Evolutionary conservation across 1,140 invertebrate species (phyloP).

Genomic region (Zaprionus gabonicus): DNA sequence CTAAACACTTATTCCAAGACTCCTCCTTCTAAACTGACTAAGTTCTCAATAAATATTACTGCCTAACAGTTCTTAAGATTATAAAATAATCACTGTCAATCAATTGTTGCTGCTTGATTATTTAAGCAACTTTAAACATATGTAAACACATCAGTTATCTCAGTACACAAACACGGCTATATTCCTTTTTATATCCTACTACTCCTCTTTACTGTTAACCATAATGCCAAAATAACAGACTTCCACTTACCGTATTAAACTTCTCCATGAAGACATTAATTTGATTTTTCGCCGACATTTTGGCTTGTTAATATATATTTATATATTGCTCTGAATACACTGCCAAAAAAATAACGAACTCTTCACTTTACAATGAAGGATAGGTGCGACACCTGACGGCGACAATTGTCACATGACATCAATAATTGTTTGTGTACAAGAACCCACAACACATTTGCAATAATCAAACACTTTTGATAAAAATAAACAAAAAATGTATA

Average conservation of each 20-base stretch:
- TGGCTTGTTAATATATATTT: neutral
- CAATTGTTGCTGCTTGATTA: too few species aligned
- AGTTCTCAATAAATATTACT: too few species aligned
- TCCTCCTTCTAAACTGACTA: too few species aligned
- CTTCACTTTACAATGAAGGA: neutral
- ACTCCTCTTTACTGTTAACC: too few species aligned
- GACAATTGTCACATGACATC: slow-evolving; percentile 41
- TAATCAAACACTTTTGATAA: neutral
- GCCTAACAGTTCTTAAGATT: too few species aligned
- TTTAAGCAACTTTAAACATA: too few species aligned
- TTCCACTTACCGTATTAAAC: slow-evolving; percentile 82
- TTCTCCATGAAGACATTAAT: slow-evolving; percentile 84
- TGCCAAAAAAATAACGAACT: neutral
- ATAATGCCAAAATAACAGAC: neutral
- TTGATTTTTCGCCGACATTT: slow-evolving; percentile 83
- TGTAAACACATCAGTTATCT: too few species aligned
- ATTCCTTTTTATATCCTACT: too few species aligned
- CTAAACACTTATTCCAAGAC: too few species aligned
- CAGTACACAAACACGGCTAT: too few species aligned
- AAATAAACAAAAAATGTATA: slow-evolving; percentile 1
- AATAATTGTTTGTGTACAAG: slow-evolving; percentile 2
- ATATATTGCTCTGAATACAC: neutral
- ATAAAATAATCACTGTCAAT: too few species aligned
- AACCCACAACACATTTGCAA: neutral
- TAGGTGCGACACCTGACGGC: slow-evolving; percentile 30